Evolutionary conservation across 1,140 invertebrate species (phyloP), one percentile per base, ranked within the genome.

Genomic region (Drosophila bocki): DNA sequence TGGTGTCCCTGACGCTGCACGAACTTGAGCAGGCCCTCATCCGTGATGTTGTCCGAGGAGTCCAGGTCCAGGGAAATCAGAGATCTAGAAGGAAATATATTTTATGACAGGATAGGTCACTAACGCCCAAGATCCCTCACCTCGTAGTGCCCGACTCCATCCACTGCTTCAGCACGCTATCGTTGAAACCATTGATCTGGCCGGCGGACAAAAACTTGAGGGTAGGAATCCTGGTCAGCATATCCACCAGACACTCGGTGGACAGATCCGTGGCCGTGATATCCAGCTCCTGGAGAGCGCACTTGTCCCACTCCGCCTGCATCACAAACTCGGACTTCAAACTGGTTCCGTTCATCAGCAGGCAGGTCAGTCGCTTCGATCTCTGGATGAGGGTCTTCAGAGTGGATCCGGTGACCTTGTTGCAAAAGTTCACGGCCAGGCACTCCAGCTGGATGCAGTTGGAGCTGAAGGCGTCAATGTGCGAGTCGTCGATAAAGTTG

Each of bases 401-500:
- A 0, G 98, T 98, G n/a, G 97, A 97, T 0, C 99, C 99, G 0
- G 97, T 99, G 6, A 99, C 98, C 93, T 99, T 98, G 47, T 97
- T 95, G 93, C 99, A 99, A 93, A 96, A 99, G 93, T 99, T 99
- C 0, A 99, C 96, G 5, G 99, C 98, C 53, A 99, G 93, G 92
- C 98, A 99, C 93, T 99, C 99, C 68, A 99, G 93, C 95, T 99
- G 96, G 82, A 98, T 98, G 91, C 97, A 98, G 79, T 98, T 98
- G 1, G 97, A 98, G 77, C 97, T 98, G 93, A 99, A 98, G 0
- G 99, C 97, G 93, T 99, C 99, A 54, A 99, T 99, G 91, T 99
- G 99, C 1, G 97, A 98, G 94, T 99, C 99, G 87, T 99, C 98
- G 1, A 99, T 97, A 82, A 99, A 99, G 92, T 98, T 99, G 61